Conservation (phyloP, 2,113 vertebrate genomes). For the Psammodynastes pulverulentus region DNA sequence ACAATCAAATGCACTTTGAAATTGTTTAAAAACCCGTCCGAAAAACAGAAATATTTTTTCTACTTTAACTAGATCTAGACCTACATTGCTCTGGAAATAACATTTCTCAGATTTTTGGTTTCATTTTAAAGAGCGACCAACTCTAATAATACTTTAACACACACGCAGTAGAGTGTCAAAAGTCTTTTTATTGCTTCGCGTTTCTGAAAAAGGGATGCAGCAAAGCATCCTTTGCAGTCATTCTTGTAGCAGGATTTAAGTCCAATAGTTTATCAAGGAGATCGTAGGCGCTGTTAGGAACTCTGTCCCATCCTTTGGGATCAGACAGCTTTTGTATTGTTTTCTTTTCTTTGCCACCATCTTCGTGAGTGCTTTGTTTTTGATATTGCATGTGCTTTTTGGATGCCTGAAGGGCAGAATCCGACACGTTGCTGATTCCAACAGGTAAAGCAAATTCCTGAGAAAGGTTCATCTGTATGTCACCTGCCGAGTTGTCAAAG, state of each 20-base stretch:
- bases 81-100: conserved; percentile 1
- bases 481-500: conserved; percentile 19
- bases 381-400: conserved; percentile 10
- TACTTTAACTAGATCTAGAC: not conserved
- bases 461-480: conserved; percentile 22
- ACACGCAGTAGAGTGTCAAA: not conserved
- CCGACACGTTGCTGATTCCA: conserved; percentile 30
- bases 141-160: not conserved
- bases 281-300: conserved; percentile 87
- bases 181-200: conserved; percentile 54
- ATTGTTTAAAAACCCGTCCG: not conserved
- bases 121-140: not conserved
- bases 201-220: conserved; percentile 84
- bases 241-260: conserved; percentile 88
- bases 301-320: conserved; percentile 79
- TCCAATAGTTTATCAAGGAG: conserved; percentile 92
- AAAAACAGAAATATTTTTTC: not conserved
- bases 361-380: conserved; percentile 30
- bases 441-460: conserved; percentile 26
- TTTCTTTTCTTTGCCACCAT: conserved; percentile 20
- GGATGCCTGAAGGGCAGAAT: not conserved
- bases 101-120: conserved; percentile 7
- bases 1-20: not conserved
- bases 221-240: conserved; percentile 84
- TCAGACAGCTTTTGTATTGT: conserved; percentile 33